Evolutionary conservation across 2,797 vertebrate genomes (phyloP).

Genomic region (Neomorphus geoffroyi): DNA sequence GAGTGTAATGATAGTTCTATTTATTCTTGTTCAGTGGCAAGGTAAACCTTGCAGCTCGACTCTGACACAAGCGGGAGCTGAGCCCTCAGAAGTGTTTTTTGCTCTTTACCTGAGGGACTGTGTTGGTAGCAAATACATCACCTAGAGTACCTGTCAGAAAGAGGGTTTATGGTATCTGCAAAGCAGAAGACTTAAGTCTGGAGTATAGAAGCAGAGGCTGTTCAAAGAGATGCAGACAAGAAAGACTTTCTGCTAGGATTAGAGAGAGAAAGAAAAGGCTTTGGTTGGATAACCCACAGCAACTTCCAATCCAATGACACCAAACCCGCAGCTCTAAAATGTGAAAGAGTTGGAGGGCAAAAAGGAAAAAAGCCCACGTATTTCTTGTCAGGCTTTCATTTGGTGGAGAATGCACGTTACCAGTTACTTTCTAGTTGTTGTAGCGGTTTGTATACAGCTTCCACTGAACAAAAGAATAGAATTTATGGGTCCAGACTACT

Average conservation of each 20-base stretch:
- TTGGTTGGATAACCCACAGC: not conserved
- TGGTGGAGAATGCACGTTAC: not conserved
- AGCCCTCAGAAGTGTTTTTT: not conserved
- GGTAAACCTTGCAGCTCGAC: not conserved
- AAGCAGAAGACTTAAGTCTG: not conserved
- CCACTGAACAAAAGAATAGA: not conserved
- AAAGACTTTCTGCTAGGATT: not conserved
- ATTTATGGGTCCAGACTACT: not conserved
- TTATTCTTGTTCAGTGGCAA: not conserved
- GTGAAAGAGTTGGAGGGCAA: not conserved
- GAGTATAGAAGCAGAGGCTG: not conserved
- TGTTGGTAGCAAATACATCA: not conserved
- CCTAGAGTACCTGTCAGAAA: not conserved
- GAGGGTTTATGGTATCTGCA: not conserved
- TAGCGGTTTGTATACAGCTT: not conserved
- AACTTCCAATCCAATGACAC: not conserved
- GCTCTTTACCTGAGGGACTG: not conserved
- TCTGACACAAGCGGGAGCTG: not conserved
- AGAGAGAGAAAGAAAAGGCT: not conserved
- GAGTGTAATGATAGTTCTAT: not conserved
- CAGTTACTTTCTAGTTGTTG: not conserved
- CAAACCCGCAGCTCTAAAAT: not conserved
- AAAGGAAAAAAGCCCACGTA: not conserved
- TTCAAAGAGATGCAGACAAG: not conserved
- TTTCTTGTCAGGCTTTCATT: not conserved